Percentiles rank a stretch among this genome's conserved stretches.
Evolutionary conservation across 2,888 invertebrate species (phyloP).

Genomic region (Proisotoma minuta): DNA sequence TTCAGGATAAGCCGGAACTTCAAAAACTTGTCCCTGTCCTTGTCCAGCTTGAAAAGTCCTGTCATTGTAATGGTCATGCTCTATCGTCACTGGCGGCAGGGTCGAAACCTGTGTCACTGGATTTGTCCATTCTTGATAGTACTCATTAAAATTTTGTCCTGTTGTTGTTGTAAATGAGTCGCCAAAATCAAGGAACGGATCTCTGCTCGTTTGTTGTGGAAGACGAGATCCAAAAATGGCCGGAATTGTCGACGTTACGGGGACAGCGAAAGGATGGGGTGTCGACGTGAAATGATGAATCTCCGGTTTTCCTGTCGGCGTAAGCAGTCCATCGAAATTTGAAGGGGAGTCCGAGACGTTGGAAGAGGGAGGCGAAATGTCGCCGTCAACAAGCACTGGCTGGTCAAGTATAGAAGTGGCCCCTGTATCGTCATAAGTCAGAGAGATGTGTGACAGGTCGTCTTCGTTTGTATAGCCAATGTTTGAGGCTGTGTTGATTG

Average conservation of each 20-base stretch:
- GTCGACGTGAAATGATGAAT: not conserved
- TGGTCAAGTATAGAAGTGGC: constrained; percentile 18
- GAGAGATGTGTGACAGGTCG: constrained; percentile 17
- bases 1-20: too few relatives aligned
- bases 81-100: too few relatives aligned
- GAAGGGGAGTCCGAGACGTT: not conserved
- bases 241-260: not conserved
- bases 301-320: not conserved
- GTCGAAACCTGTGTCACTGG: too few relatives aligned
- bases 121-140: too few relatives aligned
- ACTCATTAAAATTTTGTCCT: too few relatives aligned
- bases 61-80: too few relatives aligned
- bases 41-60: too few relatives aligned
- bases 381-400: constrained; percentile 14
- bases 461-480: constrained; percentile 9
- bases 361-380: not conserved
- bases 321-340: not conserved
- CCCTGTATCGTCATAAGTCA: constrained; percentile 29
- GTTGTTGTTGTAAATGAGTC: not conserved
- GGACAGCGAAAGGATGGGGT: not conserved
- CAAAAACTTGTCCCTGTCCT: too few relatives aligned
- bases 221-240: not conserved
- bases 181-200: not conserved
- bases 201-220: not conserved
- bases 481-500: too few relatives aligned